Evolutionary conservation across 2,888 invertebrate species (phyloP), one percentile per base, ranked within the genome.

Genomic region (Lithophane socia): DNA sequence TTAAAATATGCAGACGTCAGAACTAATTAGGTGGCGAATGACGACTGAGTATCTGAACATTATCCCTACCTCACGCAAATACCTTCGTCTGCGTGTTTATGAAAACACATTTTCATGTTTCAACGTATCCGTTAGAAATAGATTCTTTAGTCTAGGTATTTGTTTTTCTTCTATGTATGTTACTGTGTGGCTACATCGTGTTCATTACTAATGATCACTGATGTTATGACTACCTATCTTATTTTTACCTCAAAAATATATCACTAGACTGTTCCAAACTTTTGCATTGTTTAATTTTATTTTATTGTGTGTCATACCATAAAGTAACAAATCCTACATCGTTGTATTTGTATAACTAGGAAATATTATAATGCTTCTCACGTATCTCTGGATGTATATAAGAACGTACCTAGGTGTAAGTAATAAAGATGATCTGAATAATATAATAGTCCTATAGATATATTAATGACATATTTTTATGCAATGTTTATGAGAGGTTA

Each of bases 1-100:
- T 71, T 80, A 86, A 86, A 87, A 78, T 85, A 83, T 83, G 78
- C 80, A 87, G 79, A 87, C 83, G 83, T 83, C 81, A 80, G 77
- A 76, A 79, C 75, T 83, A 88, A 88, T 88, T 80, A 85, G 77
- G 86, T 85, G 80, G 63, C 71, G 79, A 87, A 65, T 71, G 87
- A 88, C 79, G 84, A 70, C 47, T 63, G 54, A 37, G 70, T 65
- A 75, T 82, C 73, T 79, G 68, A 79, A 80, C 78, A 83, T 79
- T 64, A 82, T 81, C 69, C 68, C 72, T 77, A 72, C 71, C 64
- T 79, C 74, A 73, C 72, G 47, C 52, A 82, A 77, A 87, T 86
- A 79, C 79, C 61, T 73, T 78, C 65, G 69, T 75, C 76, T 69
- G 8, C 56, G 63, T 81, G 61, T 85, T 86, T 84, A 75, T 56